phyloP scores from a whole-genome alignment of 2,888 invertebrate genomes.

The Parnassius mnemosyne region DNA sequence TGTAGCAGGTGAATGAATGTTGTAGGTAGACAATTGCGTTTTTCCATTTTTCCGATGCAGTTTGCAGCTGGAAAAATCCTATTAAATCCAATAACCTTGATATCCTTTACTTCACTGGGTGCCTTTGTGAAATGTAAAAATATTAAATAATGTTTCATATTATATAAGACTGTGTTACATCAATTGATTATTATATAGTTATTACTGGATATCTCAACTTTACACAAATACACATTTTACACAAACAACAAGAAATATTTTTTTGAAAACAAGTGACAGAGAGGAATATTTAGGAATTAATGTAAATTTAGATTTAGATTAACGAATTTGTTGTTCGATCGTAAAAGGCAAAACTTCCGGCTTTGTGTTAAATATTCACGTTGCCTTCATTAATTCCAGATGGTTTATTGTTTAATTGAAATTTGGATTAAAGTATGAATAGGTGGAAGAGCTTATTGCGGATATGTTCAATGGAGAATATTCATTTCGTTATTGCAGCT shows the following conservation, averaged over 20 bases:
- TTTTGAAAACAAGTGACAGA: neutral
- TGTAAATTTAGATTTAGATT: constrained; percentile 17
- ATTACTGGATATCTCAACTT: no score
- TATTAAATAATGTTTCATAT: no score
- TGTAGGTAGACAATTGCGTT: no score
- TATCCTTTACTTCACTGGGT: no score
- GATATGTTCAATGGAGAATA: neutral
- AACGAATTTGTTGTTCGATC: constrained; percentile 5
- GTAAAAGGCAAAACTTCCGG: constrained; percentile 9
- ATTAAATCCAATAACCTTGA: no score
- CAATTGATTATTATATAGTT: no score
- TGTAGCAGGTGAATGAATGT: no score
- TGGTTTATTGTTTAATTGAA: constrained; percentile 17
- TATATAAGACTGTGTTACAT: no score
- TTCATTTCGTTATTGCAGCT: neutral
- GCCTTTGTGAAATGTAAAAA: no score
- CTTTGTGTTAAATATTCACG: constrained; percentile 12
- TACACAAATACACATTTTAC: no score
- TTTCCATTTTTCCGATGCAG: no score
- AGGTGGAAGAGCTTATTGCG: neutral
- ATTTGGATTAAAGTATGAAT: constrained; percentile 12
- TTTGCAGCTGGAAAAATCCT: no score
- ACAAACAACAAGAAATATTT: neutral
- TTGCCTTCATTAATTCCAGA: constrained; percentile 22
- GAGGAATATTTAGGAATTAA: constrained; percentile 8